Base-by-base conservation (phyloP, 2,888 invertebrate species). In the Acleris sparsana region DNA sequence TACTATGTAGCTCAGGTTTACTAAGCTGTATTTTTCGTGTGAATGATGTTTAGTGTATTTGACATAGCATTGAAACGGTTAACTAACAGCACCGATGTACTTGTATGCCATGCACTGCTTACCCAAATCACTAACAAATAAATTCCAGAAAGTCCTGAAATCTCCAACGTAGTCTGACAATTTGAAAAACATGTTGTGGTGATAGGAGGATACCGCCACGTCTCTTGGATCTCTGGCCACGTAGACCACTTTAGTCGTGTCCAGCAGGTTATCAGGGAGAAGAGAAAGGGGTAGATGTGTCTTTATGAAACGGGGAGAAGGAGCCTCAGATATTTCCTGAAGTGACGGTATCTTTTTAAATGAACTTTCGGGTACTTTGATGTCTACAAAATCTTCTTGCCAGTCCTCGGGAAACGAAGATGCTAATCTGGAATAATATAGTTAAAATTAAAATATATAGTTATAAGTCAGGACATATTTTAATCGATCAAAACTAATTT, bases 211-310 rank as follows among this genome's bases (percentile, higher is more conserved):
- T 0, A 96, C 95, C 0, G 94, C 94, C 0, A 96, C 95, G 83
- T 97, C 95, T 84, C 93, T 96, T 0, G 96, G 96, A 86, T 96
- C 95, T 66, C 96, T 91, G 0, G 95, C 95, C 0, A 96, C 94
- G 75, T 95, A 95, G 46, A 95, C 88, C 11, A 95, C 70, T 60
- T 70, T 70, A 9, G 92, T 91, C 93, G 71, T 69, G 77, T 80
- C 68, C 48, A 70, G 51, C 18, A 80, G 20, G 79, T 76, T 61
- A 3, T 67, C 62, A 0, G 94, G 94, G 44, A 94, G 76, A 25
- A 93, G 78, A 43, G 86, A 74, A 72, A 86, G 88, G 0, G 94
- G 93, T 53, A 94, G 78, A 75, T 94, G 94, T 0, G 93, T 88
- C 75, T 94, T 94, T 33, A 94, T 87, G 71, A 89, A 93, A 62